Evolutionary conservation across 2,888 invertebrate species (phyloP).

Genomic region (Lypha dubia): DNA sequence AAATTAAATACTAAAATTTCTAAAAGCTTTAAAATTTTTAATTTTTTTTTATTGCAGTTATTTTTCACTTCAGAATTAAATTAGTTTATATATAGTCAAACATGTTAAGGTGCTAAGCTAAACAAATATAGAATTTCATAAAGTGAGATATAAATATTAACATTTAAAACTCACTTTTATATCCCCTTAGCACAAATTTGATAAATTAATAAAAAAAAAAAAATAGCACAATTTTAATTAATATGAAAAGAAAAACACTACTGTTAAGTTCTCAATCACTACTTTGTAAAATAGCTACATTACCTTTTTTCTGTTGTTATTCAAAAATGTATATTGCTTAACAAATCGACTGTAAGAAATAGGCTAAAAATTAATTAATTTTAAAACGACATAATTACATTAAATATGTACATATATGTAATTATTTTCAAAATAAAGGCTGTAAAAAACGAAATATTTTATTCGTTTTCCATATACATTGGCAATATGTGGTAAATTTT

Average conservation of each 20-base stretch:
- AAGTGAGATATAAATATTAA: conserved; percentile 69
- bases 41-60: conserved; percentile 28
- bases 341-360: conserved; percentile 20
- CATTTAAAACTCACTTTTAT: conserved; percentile 27
- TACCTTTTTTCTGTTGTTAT: not conserved
- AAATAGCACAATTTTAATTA: conserved; percentile 62
- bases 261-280: conserved; percentile 30
- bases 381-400: not conserved
- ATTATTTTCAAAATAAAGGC: conserved; percentile 33
- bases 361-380: conserved; percentile 15
- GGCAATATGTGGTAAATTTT: too few species aligned
- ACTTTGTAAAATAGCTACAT: not conserved
- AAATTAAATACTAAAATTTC: not conserved
- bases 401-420: not conserved
- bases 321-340: conserved; percentile 12
- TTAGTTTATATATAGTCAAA: conserved; percentile 42
- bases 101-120: conserved; percentile 65
- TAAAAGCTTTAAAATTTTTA: not conserved
- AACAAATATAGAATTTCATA: conserved; percentile 34
- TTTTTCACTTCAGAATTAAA: conserved; percentile 27
- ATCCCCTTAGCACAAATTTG: conserved; percentile 34
- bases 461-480: too few species aligned
- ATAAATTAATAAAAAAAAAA: conserved; percentile 9
- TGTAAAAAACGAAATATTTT: conserved; percentile 16
- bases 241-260: conserved; percentile 22